Conservation (phyloP, 2,888 invertebrate genomes). For the Ophonus ardosiacus region DNA sequence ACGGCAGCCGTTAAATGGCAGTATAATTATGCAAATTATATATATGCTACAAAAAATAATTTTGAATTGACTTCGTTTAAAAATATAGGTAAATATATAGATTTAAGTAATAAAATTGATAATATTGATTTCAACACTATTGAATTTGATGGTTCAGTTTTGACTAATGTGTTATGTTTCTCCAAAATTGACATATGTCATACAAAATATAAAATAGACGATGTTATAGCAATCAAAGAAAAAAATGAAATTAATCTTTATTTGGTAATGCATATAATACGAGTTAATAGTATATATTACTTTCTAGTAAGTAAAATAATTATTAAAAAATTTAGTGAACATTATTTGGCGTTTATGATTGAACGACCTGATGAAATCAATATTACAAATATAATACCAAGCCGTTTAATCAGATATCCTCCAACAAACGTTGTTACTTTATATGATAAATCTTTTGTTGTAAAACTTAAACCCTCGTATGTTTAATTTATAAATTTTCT, state of each 20-base stretch:
- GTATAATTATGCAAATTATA: not conserved
- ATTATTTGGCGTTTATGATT: not conserved
- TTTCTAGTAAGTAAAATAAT: not conserved
- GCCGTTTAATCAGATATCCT: not conserved
- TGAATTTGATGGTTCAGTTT: not conserved
- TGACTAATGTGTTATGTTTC: not conserved
- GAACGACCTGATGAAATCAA: not conserved
- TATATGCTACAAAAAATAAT: not conserved
- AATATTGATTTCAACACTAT: not conserved
- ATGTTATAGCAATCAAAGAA: constrained; percentile 3
- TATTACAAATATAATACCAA: not conserved
- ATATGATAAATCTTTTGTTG: not conserved
- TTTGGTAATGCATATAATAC: not conserved
- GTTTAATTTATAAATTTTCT: not conserved
- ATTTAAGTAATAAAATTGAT: not conserved
- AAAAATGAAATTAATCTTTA: not conserved
- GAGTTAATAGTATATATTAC: not conserved
- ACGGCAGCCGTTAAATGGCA: constrained; percentile 8
- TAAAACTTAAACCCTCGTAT: not conserved
- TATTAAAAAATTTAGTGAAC: constrained; percentile 13
- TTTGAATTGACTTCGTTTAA: not conserved
- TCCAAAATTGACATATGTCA: not conserved
- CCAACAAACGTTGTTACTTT: not conserved
- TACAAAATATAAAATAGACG: not conserved
- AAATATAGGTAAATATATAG: not conserved